These are phyloP conservation scores for Ateles fusciceps DNA, from an alignment of 2,797 vertebrate species.

Conservation along the genomic window DNA sequence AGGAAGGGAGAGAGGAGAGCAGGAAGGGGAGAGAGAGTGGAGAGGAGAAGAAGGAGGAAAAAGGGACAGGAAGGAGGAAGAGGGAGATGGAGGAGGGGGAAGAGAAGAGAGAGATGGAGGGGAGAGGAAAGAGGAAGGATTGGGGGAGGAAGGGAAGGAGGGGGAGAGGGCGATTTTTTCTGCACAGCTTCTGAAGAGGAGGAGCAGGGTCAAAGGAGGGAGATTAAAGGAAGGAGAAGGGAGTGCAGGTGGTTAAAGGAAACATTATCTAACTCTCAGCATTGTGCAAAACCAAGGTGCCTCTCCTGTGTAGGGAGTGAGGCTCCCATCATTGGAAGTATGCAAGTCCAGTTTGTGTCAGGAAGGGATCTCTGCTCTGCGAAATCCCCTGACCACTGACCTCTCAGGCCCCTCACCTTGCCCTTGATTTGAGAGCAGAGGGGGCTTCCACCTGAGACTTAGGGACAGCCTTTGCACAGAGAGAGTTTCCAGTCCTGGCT, in stretches of 20 bases:
- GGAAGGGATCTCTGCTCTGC: not conserved
- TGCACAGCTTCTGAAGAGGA: not conserved
- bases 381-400: not conserved
- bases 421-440: not conserved
- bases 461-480: not conserved
- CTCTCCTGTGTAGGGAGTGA: not conserved
- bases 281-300: not conserved
- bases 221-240: not conserved
- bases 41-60: not conserved
- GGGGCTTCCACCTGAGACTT: not conserved
- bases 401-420: not conserved
- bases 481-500: not conserved
- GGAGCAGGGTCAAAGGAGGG: not conserved
- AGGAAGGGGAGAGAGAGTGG: rapidly evolving
- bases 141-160: not conserved
- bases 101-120: not conserved
- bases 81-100: not conserved
- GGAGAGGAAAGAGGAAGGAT: not conserved
- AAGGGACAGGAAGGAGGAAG: not conserved
- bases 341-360: not conserved
- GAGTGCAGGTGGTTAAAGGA: not conserved
- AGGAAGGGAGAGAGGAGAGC: not conserved
- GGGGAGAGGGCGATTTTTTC: not conserved
- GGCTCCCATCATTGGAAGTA: rapidly evolving
- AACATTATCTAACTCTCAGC: not conserved